phyloP scores from a whole-genome alignment of 2,113 vertebrate species.

The Dicentrarchus labrax region DNA sequence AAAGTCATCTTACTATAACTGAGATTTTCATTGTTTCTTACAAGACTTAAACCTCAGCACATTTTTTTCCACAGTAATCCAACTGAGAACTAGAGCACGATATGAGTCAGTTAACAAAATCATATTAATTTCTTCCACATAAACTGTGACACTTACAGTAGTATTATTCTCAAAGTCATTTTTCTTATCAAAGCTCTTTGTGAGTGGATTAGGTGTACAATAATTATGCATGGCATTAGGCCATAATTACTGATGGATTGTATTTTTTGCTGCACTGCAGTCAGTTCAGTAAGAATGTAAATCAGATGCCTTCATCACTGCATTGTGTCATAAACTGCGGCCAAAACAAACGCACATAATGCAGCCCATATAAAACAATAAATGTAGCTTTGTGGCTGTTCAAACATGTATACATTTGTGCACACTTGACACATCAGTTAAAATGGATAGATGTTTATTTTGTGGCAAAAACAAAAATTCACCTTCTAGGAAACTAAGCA shows the following conservation, averaged over 20 bases:
- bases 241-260: conserved; percentile 55
- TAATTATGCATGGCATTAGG: conserved; percentile 59
- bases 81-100: conserved; percentile 20
- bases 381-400: background rate
- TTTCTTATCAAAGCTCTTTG: conserved; percentile 68
- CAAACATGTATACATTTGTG: background rate
- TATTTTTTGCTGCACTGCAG: conserved; percentile 11
- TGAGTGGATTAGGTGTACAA: conserved; percentile 64
- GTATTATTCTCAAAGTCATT: conserved; percentile 68
- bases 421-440: background rate
- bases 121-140: conserved; percentile 59
- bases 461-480: background rate
- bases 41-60: conserved; percentile 3
- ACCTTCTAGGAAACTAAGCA: background rate
- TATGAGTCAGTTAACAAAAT: conserved; percentile 67
- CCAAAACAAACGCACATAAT: background rate
- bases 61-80: conserved; percentile 24
- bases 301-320: conserved; percentile 5
- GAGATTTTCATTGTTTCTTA: background rate
- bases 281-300: conserved; percentile 34
- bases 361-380: background rate
- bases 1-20: background rate
- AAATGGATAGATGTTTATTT: conserved; percentile 4
- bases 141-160: conserved; percentile 54
- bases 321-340: conserved; percentile 19